A percentile compares a stretch with the other conserved stretches of the same genome.
These are phyloP conservation scores for Apteryx mantelli DNA, from an alignment of 2,113 vertebrate genomes.

Conservation along the genomic window DNA sequence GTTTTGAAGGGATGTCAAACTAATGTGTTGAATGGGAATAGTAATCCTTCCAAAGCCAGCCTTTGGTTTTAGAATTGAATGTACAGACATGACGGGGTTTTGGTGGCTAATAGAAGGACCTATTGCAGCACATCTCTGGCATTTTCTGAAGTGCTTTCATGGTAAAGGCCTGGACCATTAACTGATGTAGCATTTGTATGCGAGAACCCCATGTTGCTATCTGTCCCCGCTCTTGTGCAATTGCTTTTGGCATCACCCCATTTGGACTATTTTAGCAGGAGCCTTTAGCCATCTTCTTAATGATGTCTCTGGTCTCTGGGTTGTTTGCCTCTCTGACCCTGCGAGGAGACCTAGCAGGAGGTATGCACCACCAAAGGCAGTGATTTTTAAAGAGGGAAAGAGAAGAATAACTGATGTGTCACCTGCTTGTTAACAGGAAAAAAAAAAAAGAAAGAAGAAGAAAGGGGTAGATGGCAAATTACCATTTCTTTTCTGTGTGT, in stretches of 20 bases:
- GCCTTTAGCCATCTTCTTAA: not conserved
- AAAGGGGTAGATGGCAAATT: not conserved
- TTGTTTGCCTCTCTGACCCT: not conserved
- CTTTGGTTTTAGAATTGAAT: not conserved
- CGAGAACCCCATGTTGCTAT: not conserved
- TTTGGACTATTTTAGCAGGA: fast-evolving
- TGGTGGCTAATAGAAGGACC: not conserved
- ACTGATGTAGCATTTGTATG: not conserved
- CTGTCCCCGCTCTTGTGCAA: not conserved
- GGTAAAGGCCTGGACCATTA: not conserved
- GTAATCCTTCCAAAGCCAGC: not conserved
- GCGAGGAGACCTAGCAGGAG: not conserved
- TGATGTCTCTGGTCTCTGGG: not conserved
- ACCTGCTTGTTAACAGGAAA: not conserved
- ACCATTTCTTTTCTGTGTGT: not conserved
- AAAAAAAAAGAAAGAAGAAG: not conserved
- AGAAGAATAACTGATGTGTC: not conserved
- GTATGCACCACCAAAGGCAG: not conserved
- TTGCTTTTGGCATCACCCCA: not conserved
- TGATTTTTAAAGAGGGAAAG: not conserved
- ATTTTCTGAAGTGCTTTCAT: not conserved
- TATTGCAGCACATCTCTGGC: not conserved
- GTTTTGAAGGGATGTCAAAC: not conserved
- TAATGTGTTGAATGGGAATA: not conserved
- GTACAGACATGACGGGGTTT: not conserved